Conservation (phyloP, 2,797 vertebrate species). For the Schizopygopsis malacanthus region DNA sequence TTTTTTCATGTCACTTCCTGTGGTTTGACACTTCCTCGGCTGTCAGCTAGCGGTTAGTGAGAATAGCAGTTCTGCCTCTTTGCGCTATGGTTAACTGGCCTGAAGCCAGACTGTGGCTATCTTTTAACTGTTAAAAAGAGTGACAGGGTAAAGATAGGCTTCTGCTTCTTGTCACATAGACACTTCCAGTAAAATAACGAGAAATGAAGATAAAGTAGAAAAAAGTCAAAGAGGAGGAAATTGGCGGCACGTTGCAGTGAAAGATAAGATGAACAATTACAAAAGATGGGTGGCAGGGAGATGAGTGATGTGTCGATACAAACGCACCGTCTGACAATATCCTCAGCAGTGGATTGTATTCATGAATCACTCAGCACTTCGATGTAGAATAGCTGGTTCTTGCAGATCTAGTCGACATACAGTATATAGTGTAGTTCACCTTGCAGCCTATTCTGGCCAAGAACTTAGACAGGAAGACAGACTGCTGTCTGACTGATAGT, state of each 20-base stretch:
- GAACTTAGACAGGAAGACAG: background rate
- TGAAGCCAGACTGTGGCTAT: constrained; percentile 44
- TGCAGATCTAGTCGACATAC: background rate
- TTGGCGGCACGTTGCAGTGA: constrained; percentile 21
- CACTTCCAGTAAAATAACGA: constrained; percentile 41
- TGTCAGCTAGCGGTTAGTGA: constrained; percentile 54
- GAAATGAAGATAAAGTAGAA: constrained; percentile 21
- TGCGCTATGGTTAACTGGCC: constrained; percentile 22
- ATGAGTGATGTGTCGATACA: constrained; percentile 28
- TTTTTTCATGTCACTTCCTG: constrained; percentile 55
- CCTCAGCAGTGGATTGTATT: constrained; percentile 28
- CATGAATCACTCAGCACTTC: constrained; percentile 20
- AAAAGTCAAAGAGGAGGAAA: constrained; percentile 33
- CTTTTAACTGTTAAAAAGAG: constrained; percentile 50
- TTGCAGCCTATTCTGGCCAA: background rate
- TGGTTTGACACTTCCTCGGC: constrained; percentile 59
- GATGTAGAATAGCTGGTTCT: background rate
- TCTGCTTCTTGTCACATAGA: constrained; percentile 52
- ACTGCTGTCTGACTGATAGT: background rate
- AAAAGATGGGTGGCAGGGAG: constrained; percentile 29
- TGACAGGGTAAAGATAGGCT: constrained; percentile 60
- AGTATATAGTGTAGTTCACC: background rate
- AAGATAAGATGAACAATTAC: constrained; percentile 32
- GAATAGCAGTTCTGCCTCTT: constrained; percentile 32
- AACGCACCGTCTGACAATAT: constrained; percentile 7